A percentile compares a stretch with the other conserved stretches of the same genome.
Conservation (phyloP, 2,888 invertebrate genomes). For the Tenthredo notha region DNA sequence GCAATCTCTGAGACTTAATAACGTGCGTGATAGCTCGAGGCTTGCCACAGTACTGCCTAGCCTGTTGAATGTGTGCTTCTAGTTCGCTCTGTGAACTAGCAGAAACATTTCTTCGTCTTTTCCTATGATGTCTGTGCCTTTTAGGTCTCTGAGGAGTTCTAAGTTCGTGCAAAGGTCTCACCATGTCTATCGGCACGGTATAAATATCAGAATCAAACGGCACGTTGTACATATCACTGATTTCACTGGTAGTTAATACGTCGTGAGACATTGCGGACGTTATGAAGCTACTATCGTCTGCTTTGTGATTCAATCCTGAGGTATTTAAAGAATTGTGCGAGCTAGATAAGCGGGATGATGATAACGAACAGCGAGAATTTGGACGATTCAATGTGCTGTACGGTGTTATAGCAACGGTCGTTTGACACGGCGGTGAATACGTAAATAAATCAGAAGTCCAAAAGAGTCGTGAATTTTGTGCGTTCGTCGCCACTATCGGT, state of each 20-base stretch:
- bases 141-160: slow-evolving; percentile 79
- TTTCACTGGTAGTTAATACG: slow-evolving; percentile 88
- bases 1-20: slow-evolving; percentile 74
- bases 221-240: slow-evolving; percentile 91
- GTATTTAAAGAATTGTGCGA: slow-evolving; percentile 87
- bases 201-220: slow-evolving; percentile 94
- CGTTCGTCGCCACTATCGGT: slow-evolving; percentile 62
- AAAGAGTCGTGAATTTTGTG: slow-evolving; percentile 73
- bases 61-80: slow-evolving; percentile 75
- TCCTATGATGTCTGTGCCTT: slow-evolving; percentile 77
- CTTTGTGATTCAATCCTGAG: slow-evolving; percentile 84
- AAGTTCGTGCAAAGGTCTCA: slow-evolving; percentile 81
- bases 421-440: slow-evolving; percentile 75
- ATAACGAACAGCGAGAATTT: slow-evolving; percentile 88
- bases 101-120: slow-evolving; percentile 79
- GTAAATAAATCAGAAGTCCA: slow-evolving; percentile 83
- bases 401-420: slow-evolving; percentile 74
- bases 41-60: slow-evolving; percentile 75
- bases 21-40: slow-evolving; percentile 75
- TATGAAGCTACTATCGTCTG: slow-evolving; percentile 92
- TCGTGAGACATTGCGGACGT: slow-evolving; percentile 95
- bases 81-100: slow-evolving; percentile 78
- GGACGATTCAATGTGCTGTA: slow-evolving; percentile 81
- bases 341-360: slow-evolving; percentile 89
- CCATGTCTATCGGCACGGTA: slow-evolving; percentile 91